Conservation (phyloP, 1,140 invertebrate species). For the Sogatella furcifera region DNA sequence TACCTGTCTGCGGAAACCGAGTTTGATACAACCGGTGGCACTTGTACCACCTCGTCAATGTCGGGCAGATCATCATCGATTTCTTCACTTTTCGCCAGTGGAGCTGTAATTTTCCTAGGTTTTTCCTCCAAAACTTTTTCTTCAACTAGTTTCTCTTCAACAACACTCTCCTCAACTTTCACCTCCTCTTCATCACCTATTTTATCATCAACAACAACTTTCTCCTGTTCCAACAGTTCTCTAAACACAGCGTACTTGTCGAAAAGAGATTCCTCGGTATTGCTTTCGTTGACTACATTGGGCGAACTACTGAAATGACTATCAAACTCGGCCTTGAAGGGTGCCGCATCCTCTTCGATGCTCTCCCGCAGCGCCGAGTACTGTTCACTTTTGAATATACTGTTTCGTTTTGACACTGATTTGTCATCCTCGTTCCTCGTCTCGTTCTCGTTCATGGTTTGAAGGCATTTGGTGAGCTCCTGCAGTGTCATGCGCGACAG, state of each 20-base stretch:
- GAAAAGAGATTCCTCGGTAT: conserved; percentile 36
- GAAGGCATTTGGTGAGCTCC: conserved; percentile 66
- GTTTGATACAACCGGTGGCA: conserved; percentile 24
- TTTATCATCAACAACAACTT: conserved; percentile 22
- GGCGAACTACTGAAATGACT: conserved; percentile 39
- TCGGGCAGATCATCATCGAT: conserved; percentile 23
- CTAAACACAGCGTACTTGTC: conserved; percentile 78
- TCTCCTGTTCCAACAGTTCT: conserved; percentile 63
- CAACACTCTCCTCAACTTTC: conserved; percentile 17
- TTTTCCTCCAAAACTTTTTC: too few species aligned
- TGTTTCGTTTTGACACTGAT: conserved; percentile 12
- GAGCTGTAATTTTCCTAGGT: too few species aligned
- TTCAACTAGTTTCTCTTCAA: conserved; percentile 17
- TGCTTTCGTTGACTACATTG: conserved; percentile 27
- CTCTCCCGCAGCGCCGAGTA: conserved; percentile 24
- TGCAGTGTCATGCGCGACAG: conserved; percentile 75
- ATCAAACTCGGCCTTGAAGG: conserved; percentile 47
- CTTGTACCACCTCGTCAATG: conserved; percentile 31
- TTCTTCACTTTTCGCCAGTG: background rate
- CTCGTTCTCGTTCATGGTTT: conserved; percentile 28
- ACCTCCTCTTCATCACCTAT: conserved; percentile 27
- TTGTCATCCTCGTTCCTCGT: conserved; percentile 24
- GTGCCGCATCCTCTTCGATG: conserved; percentile 25
- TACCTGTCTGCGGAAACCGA: conserved; percentile 44
- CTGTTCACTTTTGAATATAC: conserved; percentile 18